These are phyloP conservation scores for Acromyrmex charruanus DNA, from an alignment of 1,140 invertebrate species.

Conservation along the genomic window DNA sequence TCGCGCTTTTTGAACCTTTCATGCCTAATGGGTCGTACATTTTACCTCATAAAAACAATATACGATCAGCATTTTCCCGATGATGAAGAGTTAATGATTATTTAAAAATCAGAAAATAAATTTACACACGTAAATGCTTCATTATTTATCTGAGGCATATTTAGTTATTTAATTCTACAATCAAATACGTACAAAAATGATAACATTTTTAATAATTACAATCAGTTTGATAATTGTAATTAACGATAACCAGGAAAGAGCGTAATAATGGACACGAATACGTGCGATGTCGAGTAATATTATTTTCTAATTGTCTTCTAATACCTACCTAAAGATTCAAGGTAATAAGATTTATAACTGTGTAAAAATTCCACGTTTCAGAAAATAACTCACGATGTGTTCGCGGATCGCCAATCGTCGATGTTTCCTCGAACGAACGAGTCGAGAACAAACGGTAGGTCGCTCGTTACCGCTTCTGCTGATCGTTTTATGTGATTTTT, in stretches of 20 bases:
- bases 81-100: conserved; percentile 46
- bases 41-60: conserved; percentile 41
- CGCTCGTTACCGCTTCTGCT: conserved; percentile 69
- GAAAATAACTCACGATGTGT: conserved; percentile 28
- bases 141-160: neutral
- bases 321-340: neutral
- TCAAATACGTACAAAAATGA: neutral
- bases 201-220: neutral
- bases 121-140: neutral
- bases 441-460: conserved; percentile 50
- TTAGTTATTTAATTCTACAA: neutral
- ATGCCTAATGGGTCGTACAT: conserved; percentile 36
- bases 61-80: conserved; percentile 35
- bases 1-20: conserved; percentile 50
- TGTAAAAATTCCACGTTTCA: conserved; percentile 10
- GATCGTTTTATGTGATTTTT: conserved; percentile 66
- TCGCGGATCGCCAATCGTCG: conserved; percentile 47
- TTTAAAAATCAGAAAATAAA: conserved; percentile 30
- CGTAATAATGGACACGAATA: neutral
- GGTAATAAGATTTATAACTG: conserved; percentile 7
- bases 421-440: conserved; percentile 73
- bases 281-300: neutral
- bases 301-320: neutral
- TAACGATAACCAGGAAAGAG: neutral
- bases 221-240: neutral